Percentiles rank a stretch among this genome's conserved stretches.
Conservation (phyloP, 2,113 vertebrate genomes). For the Prunella himalayana region DNA sequence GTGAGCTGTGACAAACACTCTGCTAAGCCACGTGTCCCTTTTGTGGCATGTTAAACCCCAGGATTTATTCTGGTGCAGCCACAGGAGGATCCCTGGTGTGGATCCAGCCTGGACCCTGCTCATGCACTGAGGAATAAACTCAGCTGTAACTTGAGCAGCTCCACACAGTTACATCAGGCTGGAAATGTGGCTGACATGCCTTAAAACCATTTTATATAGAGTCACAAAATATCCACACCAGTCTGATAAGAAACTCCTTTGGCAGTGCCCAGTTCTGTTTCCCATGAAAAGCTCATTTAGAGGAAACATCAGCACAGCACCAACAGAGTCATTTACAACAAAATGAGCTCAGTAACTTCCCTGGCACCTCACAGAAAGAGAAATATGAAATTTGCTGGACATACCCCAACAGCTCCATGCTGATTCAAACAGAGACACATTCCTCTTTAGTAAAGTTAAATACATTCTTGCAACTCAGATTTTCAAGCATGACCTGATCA, state of each 20-base stretch:
- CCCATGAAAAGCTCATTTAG: neutral
- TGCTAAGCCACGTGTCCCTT: neutral
- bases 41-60: neutral
- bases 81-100: neutral
- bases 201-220: neutral
- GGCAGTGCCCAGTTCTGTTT: neutral
- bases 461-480: neutral
- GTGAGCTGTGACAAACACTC: neutral
- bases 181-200: neutral
- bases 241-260: neutral
- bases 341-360: neutral
- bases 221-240: neutral
- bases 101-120: neutral
- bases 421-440: neutral
- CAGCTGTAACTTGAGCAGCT: neutral
- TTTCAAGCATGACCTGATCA: neutral
- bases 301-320: neutral
- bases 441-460: neutral
- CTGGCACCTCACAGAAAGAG: neutral
- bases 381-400: neutral
- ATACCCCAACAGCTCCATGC: neutral
- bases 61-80: neutral
- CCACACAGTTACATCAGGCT: neutral
- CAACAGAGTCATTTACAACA: neutral
- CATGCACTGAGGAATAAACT: fast-evolving